Evolutionary conservation across 2,797 vertebrate species (phyloP).

Genomic region (Enoplosus armatus): DNA sequence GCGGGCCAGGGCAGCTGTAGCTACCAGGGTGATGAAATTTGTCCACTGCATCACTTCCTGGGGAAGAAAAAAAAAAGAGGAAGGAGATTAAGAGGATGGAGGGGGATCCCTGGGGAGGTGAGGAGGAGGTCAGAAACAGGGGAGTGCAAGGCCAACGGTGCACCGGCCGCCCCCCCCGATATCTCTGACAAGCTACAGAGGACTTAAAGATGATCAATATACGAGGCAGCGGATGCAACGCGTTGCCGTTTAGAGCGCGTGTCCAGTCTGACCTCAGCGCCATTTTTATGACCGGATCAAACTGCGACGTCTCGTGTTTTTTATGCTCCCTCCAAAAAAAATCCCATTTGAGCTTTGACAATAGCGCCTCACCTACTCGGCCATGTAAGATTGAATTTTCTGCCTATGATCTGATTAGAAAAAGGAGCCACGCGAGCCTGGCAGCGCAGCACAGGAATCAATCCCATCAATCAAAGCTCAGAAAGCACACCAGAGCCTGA

Average conservation of each 20-base stretch:
- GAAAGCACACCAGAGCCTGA: conserved; percentile 21
- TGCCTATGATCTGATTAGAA: conserved; percentile 51
- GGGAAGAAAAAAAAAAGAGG: no score
- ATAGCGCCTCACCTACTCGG: conserved; percentile 9
- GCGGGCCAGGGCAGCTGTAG: conserved; percentile 23
- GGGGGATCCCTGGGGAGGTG: neutral
- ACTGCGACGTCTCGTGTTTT: conserved; percentile 31
- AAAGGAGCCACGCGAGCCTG: conserved; percentile 19
- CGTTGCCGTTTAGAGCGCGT: conserved; percentile 36
- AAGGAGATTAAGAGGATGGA: neutral
- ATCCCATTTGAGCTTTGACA: conserved; percentile 22
- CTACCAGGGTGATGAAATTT: conserved; percentile 54
- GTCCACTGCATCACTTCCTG: conserved; percentile 64
- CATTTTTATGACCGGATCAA: conserved; percentile 26
- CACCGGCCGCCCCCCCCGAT: neutral
- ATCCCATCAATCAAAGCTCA: conserved; percentile 54
- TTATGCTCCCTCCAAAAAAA: neutral
- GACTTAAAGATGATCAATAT: conserved; percentile 13
- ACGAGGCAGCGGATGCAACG: neutral
- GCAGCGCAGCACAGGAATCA: conserved; percentile 36
- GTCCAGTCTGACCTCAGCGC: conserved; percentile 2
- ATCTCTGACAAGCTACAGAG: conserved; percentile 6
- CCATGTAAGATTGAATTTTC: conserved; percentile 51
- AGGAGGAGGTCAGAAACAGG: conserved; percentile 18
- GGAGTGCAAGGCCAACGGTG: conserved; percentile 2